Percentiles rank a stretch among this genome's conserved stretches.
Conservation (phyloP, 1,140 invertebrate species). For the Hormaphis cornu region DNA sequence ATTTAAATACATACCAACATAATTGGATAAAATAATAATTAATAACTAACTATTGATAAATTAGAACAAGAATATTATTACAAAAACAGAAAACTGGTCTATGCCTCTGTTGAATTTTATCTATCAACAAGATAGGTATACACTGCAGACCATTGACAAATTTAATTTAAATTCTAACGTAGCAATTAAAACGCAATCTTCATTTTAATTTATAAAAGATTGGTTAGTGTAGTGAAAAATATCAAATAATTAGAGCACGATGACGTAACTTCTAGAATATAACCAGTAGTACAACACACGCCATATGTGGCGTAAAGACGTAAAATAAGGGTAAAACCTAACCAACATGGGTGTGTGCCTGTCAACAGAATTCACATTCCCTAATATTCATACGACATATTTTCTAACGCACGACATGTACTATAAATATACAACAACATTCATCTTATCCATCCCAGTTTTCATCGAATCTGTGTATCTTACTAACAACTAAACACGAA, state of each 20-base stretch:
- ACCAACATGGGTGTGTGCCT: background rate
- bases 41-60: no score
- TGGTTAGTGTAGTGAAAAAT: background rate
- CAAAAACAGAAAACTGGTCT: no score
- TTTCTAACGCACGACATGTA: no score
- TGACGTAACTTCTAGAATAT: background rate
- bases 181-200: background rate
- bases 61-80: no score
- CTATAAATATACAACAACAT: no score
- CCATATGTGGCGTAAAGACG: background rate
- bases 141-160: background rate
- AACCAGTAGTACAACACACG: background rate
- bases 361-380: background rate
- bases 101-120: background rate
- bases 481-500: no score
- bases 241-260: background rate
- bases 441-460: no score
- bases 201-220: background rate
- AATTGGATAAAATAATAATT: no score
- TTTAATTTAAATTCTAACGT: background rate
- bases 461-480: no score
- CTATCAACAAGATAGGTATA: background rate
- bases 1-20: no score
- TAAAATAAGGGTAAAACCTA: background rate
- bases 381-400: background rate